Evolutionary conservation across 2,797 vertebrate genomes (phyloP), one percentile per base, ranked within the genome.

Genomic region (Paramormyrops hopkinsi): DNA sequence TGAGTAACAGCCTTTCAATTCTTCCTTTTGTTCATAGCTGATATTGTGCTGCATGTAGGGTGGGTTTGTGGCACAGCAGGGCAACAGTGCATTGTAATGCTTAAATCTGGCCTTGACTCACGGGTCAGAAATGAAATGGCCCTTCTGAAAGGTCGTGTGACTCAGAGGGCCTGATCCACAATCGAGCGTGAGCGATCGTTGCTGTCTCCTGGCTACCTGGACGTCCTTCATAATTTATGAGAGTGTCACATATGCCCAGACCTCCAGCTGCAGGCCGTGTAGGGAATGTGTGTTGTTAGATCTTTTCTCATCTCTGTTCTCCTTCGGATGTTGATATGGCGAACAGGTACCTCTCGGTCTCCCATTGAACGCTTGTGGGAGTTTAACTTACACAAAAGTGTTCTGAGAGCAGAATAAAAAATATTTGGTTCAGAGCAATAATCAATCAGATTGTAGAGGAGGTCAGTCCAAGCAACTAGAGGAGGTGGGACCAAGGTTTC

Each of bases 211-310:
- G 46, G 11, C 46, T 53, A 85, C 50, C 83, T 86, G 83, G 46
- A 86, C 11, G 4, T 86, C 83, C 46, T 86, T 86, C 33, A 86
- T 86, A 86, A 53, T 86, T 86, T 53, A 86, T 51, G 46, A 22
- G 41, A 50, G 29, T 50, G 50, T 29, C 22, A n/a, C 44, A 50
- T 7, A 51, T 85, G 82, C 11, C 82, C 44, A 85, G 48, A 85
- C 44, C n/a, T 44, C 6, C 19, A 44, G 33, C 73, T 50, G 46
- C 22, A 17, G 48, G 50, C 50, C 2, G 7, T 79, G 73, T 29
- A 53, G 4, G 2, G 50, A 4, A 29, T 51, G 25, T 14, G 65
- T 79, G 17, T 41, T 41, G 33, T 44, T 46, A 12, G 46, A 84
- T 50, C 82, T 14, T 48, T 25, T 50, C 19, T 25, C 1, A 22